phyloP scores from a whole-genome alignment of 2,113 vertebrate genomes.

The Plectropomus leopardus region DNA sequence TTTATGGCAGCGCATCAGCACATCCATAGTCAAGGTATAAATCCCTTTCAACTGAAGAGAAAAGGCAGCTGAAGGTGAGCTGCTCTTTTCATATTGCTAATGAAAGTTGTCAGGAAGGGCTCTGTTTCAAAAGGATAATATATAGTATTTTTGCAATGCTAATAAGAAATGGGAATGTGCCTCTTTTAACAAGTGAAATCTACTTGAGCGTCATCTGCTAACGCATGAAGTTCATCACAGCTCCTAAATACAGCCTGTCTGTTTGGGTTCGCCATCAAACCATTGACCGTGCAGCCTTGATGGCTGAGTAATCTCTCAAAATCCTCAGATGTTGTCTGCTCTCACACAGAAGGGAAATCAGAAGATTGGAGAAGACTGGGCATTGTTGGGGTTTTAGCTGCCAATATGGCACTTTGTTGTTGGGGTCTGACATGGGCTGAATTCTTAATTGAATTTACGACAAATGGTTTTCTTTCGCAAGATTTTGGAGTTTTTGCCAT shows the following conservation, averaged over 20 bases:
- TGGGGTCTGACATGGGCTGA: neutral
- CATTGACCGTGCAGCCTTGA: conserved; percentile 23
- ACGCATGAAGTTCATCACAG: neutral
- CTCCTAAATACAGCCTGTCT: neutral
- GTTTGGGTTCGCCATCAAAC: conserved; percentile 20
- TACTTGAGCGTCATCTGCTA: neutral
- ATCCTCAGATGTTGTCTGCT: conserved; percentile 46
- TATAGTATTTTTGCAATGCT: conserved; percentile 7
- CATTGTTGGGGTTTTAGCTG: conserved; percentile 34
- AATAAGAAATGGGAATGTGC: conserved; percentile 4
- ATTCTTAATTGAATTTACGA: conserved; percentile 1
- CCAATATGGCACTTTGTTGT: conserved; percentile 20
- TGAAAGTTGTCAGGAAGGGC: conserved; percentile 3
- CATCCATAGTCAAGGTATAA: neutral
- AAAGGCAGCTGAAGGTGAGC: conserved; percentile 31
- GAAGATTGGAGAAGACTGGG: neutral
- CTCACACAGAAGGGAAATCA: conserved; percentile 25
- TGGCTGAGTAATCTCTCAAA: conserved; percentile 47
- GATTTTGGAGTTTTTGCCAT: neutral
- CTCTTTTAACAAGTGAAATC: conserved; percentile 15
- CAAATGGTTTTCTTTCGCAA: neutral
- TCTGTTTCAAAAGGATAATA: neutral
- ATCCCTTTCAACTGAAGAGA: conserved; percentile 31
- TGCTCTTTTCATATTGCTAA: conserved; percentile 29
- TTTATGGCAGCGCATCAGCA: neutral